Conservation (phyloP, 2,888 invertebrate species). For the Cylindroiulus punctatus region DNA sequence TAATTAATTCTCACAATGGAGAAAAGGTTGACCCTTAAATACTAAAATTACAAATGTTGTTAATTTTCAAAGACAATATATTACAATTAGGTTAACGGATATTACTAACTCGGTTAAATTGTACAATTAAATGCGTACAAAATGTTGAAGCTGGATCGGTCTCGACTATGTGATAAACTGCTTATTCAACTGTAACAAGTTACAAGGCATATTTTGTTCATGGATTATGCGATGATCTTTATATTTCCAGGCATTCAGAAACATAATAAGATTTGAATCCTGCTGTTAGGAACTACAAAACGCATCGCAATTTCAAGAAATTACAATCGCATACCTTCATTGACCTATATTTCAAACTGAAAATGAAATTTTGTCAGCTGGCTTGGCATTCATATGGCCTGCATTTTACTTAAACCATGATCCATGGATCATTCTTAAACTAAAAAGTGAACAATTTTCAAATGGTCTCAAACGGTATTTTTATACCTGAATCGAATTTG, state of each 20-base stretch:
- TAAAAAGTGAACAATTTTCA: not conserved
- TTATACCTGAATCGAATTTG: not conserved
- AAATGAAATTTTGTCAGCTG: slow-evolving; percentile 2
- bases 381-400: not conserved
- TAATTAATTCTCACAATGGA: slow-evolving; percentile 41
- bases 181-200: not conserved
- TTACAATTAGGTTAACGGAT: slow-evolving; percentile 43
- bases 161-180: not conserved
- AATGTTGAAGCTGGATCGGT: not conserved
- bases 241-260: not conserved
- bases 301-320: not conserved
- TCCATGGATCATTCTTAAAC: too few species aligned
- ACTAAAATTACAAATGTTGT: slow-evolving; percentile 24
- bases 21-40: slow-evolving; percentile 45
- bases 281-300: slow-evolving; percentile 20
- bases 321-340: slow-evolving; percentile 2
- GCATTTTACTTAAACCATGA: not conserved
- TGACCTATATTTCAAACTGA: not conserved
- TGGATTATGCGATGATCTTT: slow-evolving; percentile 30
- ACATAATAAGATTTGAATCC: slow-evolving; percentile 20
- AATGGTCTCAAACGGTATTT: not conserved
- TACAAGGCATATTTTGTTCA: slow-evolving; percentile 2
- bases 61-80: slow-evolving; percentile 35
- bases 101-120: not conserved
- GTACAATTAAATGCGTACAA: not conserved